A percentile compares a stretch with the other conserved stretches of the same genome.
Evolutionary conservation across 2,113 vertebrate species (phyloP).

Genomic region (Trichomycterus rosablanca): DNA sequence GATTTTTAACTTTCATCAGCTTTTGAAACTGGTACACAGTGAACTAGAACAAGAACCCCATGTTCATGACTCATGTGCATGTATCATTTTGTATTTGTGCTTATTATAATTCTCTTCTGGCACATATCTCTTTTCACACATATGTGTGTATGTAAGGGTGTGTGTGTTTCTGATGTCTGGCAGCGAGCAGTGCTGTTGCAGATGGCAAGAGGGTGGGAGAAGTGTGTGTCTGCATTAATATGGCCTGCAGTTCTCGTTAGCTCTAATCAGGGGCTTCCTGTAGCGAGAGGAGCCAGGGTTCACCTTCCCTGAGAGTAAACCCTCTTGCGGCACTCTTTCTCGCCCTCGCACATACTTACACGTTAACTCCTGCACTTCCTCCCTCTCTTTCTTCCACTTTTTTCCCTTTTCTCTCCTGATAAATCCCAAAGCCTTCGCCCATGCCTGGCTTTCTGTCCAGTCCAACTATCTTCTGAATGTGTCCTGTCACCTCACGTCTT

Average conservation of each 20-base stretch:
- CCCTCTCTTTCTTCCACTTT: slow-evolving; percentile 6
- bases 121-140: slow-evolving; percentile 45
- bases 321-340: slow-evolving; percentile 31
- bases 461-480: slow-evolving; percentile 22
- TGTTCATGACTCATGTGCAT: too few relatives aligned
- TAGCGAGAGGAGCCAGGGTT: slow-evolving; percentile 61
- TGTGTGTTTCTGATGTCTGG: slow-evolving; percentile 70
- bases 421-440: slow-evolving; percentile 37
- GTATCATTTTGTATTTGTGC: slow-evolving; percentile 29
- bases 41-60: neutral
- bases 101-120: neutral
- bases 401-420: slow-evolving; percentile 35
- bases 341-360: slow-evolving; percentile 24
- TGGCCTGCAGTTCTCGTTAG: slow-evolving; percentile 74
- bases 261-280: slow-evolving; percentile 77
- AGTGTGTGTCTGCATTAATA: slow-evolving; percentile 77
- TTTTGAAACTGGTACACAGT: too few relatives aligned
- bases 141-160: slow-evolving; percentile 56
- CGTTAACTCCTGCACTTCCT: slow-evolving; percentile 30
- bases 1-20: too few relatives aligned
- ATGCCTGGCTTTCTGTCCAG: slow-evolving; percentile 9
- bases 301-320: slow-evolving; percentile 60
- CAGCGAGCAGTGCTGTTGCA: slow-evolving; percentile 56
- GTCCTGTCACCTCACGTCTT: slow-evolving; percentile 21
- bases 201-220: slow-evolving; percentile 64